A percentile compares a stretch with the other conserved stretches of the same genome.
Conservation (phyloP, 2,888 invertebrate genomes). For the Morpho achilles region DNA sequence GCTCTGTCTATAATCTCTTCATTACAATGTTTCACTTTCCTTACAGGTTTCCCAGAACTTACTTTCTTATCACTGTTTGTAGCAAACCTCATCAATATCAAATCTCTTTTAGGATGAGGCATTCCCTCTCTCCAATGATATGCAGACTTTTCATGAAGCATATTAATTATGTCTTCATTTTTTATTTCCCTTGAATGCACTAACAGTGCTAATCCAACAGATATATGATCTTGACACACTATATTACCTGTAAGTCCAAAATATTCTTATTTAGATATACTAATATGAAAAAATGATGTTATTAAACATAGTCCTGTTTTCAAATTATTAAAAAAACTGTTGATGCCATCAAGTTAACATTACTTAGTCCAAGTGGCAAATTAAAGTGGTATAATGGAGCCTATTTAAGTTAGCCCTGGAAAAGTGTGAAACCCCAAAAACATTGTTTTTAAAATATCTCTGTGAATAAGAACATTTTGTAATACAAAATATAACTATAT, state of each 20-base stretch:
- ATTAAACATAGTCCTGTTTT: too few species aligned
- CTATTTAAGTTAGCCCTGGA: too few species aligned
- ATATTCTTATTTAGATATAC: too few species aligned
- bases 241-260: slow-evolving; percentile 77
- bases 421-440: too few species aligned
- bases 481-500: too few species aligned
- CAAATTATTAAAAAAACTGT: too few species aligned
- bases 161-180: slow-evolving; percentile 54
- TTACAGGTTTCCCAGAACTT: slow-evolving; percentile 67
- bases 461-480: too few species aligned
- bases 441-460: too few species aligned
- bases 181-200: slow-evolving; percentile 76
- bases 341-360: too few species aligned
- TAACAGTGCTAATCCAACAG: slow-evolving; percentile 79
- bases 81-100: slow-evolving; percentile 86
- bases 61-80: slow-evolving; percentile 85
- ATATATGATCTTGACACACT: slow-evolving; percentile 80
- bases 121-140: slow-evolving; percentile 88
- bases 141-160: slow-evolving; percentile 74
- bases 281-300: too few species aligned
- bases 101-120: slow-evolving; percentile 81
- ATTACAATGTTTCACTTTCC: slow-evolving; percentile 36
- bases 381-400: too few species aligned
- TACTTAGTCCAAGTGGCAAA: too few species aligned
- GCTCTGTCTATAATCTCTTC: slow-evolving; percentile 52